Base-by-base conservation (phyloP, 2,888 invertebrate species). In the Archips xylosteana region DNA sequence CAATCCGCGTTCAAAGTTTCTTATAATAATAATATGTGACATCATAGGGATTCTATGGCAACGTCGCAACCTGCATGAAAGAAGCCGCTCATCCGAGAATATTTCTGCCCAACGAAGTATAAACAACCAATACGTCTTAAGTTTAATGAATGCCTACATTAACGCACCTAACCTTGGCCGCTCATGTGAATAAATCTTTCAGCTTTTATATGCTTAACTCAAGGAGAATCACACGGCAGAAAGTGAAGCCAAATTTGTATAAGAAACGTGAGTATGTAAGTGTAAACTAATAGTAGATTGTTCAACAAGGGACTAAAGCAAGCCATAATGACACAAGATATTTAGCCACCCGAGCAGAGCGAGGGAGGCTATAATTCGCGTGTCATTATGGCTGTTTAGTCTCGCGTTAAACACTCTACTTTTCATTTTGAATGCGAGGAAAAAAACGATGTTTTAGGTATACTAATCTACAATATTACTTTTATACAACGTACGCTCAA, bases 101-200 rank as follows among this genome's bases (percentile, higher is more conserved):
- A 69, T 74, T 73, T 73, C 69, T 70, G 74, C 74, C 70, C 74
- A 74, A 54, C 70, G 69, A 74, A 65, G 74, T 70, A 74, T 74
- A 65, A 74, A 70, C 61, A 54, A 70, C 70, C 65, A 74, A 74
- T 70, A 74, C 64, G 64, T 70, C 73, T 74, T 65, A 74, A 70
- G 74, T 70, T 65, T 74, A 70, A 74, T 70, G 65, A 74, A 70
- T 65, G 64, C 74, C 59, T 65, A 69, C 68, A 68, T 64, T 68
- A 74, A 69, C 74, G 70, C 74, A 70, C 54, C 59, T 70, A 51
- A 70, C 69, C 74, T 70, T 65, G 65, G 34, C 23, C 74, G 36
- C 32, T 64, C 63, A 69, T 23, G 64, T 32, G 73, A 69, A 64
- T 69, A 72, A 68, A 74, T 60, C 49, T 54, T 71, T 47, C 36